A percentile compares a stretch with the other conserved stretches of the same genome.
These are phyloP conservation scores for Mugil cephalus DNA, from an alignment of 2,113 vertebrate species.

Conservation along the genomic window DNA sequence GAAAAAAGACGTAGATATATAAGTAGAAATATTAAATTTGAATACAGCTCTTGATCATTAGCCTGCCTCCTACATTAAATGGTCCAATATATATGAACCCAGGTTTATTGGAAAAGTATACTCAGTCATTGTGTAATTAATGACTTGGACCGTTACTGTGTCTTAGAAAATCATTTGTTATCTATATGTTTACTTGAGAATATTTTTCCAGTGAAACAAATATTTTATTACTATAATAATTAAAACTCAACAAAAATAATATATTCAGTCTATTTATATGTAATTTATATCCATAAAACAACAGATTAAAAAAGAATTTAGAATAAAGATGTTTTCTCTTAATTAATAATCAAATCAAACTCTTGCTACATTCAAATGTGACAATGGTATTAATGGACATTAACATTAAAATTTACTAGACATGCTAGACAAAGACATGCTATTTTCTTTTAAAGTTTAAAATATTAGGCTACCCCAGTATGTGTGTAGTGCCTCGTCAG, in stretches of 20 bases:
- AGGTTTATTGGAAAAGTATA: too few relatives aligned
- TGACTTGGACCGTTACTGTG: background rate
- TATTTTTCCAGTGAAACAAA: background rate
- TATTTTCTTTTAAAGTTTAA: constrained; percentile 2
- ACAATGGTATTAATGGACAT: background rate
- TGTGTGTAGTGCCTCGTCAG: background rate
- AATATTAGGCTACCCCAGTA: background rate
- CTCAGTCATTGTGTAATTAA: background rate
- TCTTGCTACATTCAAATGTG: too few relatives aligned
- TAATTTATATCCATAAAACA: background rate
- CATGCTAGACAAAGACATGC: too few relatives aligned
- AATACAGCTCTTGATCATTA: too few relatives aligned
- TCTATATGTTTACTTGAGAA: background rate
- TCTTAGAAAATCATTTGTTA: background rate
- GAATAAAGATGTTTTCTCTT: background rate
- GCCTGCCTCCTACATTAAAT: too few relatives aligned
- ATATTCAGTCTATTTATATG: background rate
- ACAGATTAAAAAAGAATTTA: background rate
- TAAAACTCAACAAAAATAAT: background rate
- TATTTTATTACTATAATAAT: background rate
- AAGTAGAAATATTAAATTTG: too few relatives aligned
- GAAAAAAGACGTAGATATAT: too few relatives aligned
- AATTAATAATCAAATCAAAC: background rate
- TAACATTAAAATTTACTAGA: background rate
- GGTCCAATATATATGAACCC: too few relatives aligned